Percentiles rank a stretch among this genome's conserved stretches.
Evolutionary conservation across 2,797 vertebrate species (phyloP).

Genomic region (Coendou prehensilis): DNA sequence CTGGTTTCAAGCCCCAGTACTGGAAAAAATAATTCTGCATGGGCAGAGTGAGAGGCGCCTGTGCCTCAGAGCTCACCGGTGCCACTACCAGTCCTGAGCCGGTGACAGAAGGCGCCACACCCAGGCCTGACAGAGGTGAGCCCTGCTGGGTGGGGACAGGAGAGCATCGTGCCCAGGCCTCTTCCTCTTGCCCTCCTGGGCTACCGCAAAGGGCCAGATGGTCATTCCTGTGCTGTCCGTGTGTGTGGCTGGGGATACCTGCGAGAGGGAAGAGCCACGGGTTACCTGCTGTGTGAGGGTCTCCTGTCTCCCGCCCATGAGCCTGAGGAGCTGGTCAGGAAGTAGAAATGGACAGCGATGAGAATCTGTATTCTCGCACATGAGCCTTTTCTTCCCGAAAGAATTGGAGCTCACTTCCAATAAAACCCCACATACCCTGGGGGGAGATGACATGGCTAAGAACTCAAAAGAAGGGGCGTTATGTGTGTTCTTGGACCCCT

Average conservation of each 20-base stretch:
- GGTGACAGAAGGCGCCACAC: background rate
- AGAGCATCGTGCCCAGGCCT: background rate
- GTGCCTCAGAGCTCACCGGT: background rate
- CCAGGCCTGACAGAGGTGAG: background rate
- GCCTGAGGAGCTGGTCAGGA: background rate
- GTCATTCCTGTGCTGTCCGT: fast-evolving
- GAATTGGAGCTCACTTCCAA: background rate
- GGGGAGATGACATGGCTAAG: background rate
- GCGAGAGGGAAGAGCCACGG: background rate
- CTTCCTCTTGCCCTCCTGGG: background rate
- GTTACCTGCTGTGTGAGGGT: background rate
- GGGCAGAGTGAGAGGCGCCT: background rate
- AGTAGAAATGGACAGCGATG: background rate
- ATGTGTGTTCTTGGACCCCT: background rate
- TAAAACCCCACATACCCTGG: background rate
- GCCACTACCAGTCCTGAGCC: background rate
- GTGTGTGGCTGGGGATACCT: background rate
- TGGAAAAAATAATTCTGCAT: background rate
- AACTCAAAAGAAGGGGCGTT: background rate
- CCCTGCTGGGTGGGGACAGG: background rate
- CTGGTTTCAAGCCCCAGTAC: background rate
- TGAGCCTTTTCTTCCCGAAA: background rate
- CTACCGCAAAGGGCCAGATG: too few relatives aligned
- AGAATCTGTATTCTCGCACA: background rate
- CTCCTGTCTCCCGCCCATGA: background rate